Percentiles rank a stretch among this genome's conserved stretches.
Conservation (phyloP, 2,113 vertebrate species). For the Carlito syrichta region DNA sequence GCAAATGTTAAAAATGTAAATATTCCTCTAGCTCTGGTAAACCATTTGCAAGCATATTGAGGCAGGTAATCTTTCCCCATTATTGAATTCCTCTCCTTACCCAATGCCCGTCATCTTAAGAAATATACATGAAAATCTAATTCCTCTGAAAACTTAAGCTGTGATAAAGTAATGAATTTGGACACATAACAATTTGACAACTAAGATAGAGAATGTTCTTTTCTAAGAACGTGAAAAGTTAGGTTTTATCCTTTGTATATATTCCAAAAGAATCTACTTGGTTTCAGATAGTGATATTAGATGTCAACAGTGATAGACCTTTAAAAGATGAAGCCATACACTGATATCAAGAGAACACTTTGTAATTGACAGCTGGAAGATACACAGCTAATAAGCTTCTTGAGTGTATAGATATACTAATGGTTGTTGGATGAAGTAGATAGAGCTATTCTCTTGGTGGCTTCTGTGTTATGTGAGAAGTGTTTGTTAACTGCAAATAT, state of each 20-base stretch:
- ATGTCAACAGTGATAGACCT: background rate
- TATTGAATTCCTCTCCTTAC: background rate
- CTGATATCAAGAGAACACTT: background rate
- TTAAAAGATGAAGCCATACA: background rate
- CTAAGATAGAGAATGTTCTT: background rate
- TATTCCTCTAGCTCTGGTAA: background rate
- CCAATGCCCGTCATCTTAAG: background rate
- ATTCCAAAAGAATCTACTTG: background rate
- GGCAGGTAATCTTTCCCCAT: background rate
- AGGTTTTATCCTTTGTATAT: background rate
- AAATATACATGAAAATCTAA: constrained; percentile 6
- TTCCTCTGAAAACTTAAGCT: background rate
- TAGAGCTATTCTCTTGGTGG: background rate
- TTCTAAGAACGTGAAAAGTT: background rate
- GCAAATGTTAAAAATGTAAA: background rate
- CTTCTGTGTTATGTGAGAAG: background rate
- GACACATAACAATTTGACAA: background rate
- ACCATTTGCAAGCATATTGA: background rate
- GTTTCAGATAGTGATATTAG: background rate
- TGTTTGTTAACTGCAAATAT: background rate
- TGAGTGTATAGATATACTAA: background rate
- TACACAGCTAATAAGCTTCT: background rate
- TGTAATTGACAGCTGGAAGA: background rate
- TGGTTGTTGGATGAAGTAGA: background rate
- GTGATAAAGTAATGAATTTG: constrained; percentile 31